Conservation (phyloP, 2,797 vertebrate genomes). For the Sus cebifrons region DNA sequence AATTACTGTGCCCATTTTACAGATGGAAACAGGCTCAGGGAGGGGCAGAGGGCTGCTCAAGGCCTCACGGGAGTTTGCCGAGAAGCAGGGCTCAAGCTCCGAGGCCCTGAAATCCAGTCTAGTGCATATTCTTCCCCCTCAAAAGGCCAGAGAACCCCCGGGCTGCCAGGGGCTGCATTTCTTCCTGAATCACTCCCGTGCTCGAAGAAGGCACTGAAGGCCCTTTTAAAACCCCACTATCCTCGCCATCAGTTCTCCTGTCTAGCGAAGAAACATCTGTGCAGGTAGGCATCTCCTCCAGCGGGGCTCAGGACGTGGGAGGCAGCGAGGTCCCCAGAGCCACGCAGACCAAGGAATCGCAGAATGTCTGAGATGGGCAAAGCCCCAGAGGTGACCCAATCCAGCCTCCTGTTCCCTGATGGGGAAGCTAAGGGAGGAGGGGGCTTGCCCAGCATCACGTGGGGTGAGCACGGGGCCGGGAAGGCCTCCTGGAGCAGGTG, state of each 20-base stretch:
- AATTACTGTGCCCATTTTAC: neutral
- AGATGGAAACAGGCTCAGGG: neutral
- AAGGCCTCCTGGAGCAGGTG: neutral
- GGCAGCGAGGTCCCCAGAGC: neutral
- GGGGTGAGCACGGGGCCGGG: neutral
- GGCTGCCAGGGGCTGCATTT: neutral
- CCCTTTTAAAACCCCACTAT: neutral
- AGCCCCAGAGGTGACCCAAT: neutral
- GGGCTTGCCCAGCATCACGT: neutral
- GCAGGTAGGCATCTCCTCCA: too few species aligned
- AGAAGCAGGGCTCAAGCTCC: neutral
- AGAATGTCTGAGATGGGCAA: neutral
- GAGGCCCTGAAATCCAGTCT: neutral
- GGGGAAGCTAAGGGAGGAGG: neutral
- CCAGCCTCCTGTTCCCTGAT: neutral
- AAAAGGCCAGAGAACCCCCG: neutral
- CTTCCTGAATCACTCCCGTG: neutral
- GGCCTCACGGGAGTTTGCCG: neutral
- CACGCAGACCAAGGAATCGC: neutral
- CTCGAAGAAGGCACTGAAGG: neutral
- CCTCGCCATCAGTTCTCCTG: neutral
- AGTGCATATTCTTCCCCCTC: neutral
- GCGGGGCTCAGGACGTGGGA: neutral
- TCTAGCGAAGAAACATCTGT: neutral
- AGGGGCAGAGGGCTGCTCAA: neutral